A percentile compares a stretch with the other conserved stretches of the same genome.
phyloP scores from a whole-genome alignment of 2,113 vertebrate genomes.

The Mandrillus leucophaeus region DNA sequence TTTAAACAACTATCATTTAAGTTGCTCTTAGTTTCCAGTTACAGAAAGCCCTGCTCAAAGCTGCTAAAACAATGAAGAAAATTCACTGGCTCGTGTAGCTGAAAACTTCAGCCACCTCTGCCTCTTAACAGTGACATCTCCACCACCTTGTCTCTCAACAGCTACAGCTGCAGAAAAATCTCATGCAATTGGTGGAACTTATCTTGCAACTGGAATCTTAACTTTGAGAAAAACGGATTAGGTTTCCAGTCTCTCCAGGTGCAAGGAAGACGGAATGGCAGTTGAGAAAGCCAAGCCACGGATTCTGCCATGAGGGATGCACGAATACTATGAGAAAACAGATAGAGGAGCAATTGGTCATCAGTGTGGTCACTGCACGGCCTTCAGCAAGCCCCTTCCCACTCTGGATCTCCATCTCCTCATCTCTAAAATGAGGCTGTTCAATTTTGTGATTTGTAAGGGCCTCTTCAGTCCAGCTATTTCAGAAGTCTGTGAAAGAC shows the following conservation, averaged over 20 bases:
- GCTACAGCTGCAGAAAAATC: not conserved
- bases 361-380: not conserved
- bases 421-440: not conserved
- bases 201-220: not conserved
- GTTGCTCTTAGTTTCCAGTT: slow-evolving; percentile 9
- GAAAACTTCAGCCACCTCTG: not conserved
- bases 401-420: not conserved
- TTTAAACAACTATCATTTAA: not conserved
- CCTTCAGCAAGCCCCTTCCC: not conserved
- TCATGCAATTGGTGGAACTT: not conserved
- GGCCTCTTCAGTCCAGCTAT: not conserved
- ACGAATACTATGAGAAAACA: not conserved
- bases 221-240: not conserved
- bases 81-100: not conserved
- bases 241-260: not conserved
- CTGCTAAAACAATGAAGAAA: not conserved
- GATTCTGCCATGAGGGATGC: not conserved
- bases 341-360: not conserved
- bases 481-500: not conserved
- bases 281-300: not conserved
- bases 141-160: not conserved
- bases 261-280: not conserved
- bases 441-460: not conserved
- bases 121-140: not conserved
- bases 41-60: not conserved